phyloP scores from a whole-genome alignment of 2,113 vertebrate genomes.

The Bombycilla garrulus region DNA sequence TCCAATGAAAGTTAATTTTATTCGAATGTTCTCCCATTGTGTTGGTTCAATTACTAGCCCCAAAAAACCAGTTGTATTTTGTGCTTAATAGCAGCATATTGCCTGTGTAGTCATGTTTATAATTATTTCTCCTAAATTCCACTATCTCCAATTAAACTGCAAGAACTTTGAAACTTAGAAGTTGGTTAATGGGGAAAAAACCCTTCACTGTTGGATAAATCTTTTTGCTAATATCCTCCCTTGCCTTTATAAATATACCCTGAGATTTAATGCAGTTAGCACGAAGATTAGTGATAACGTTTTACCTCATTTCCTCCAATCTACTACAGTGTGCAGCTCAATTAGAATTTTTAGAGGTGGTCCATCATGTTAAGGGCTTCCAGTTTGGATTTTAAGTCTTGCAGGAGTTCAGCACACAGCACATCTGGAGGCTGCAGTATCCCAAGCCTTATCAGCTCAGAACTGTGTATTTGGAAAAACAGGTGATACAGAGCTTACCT shows the following conservation, averaged over 20 bases:
- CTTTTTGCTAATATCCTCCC: neutral
- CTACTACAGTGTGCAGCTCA: neutral
- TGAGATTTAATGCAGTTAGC: conserved; percentile 12
- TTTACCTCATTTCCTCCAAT: conserved; percentile 35
- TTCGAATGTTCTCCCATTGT: neutral
- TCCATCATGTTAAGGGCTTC: neutral
- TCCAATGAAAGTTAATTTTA: neutral
- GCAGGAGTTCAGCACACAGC: neutral
- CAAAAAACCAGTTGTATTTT: neutral
- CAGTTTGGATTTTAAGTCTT: neutral
- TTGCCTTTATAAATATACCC: conserved; percentile 7
- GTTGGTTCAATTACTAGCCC: neutral
- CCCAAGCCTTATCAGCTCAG: neutral
- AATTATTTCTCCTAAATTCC: neutral
- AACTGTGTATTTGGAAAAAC: neutral
- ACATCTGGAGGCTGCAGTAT: neutral
- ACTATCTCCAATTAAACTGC: neutral
- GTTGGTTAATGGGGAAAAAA: neutral
- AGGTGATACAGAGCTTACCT: neutral
- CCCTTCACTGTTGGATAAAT: conserved; percentile 6
- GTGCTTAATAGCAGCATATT: neutral
- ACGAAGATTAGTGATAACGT: neutral
- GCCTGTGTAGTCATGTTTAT: neutral
- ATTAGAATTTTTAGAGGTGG: neutral
- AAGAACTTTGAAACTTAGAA: conserved; percentile 26